These are phyloP conservation scores for Schrankia costaestrigalis DNA, from an alignment of 2,888 invertebrate species.

Conservation along the genomic window DNA sequence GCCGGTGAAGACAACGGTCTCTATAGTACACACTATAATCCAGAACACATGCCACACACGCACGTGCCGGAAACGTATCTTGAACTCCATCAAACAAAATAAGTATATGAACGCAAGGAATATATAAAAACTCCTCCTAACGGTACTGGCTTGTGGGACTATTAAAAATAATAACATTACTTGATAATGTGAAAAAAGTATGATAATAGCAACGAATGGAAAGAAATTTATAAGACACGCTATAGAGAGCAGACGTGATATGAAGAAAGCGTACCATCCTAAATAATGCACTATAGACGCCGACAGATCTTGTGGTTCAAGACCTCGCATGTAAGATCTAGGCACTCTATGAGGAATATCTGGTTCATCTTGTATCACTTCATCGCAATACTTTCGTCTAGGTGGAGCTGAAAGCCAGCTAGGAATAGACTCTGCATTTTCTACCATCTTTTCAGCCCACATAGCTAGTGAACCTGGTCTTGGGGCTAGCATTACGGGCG, in stretches of 20 bases:
- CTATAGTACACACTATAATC: slow-evolving; percentile 82
- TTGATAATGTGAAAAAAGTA: slow-evolving; percentile 83
- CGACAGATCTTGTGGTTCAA: slow-evolving; percentile 87
- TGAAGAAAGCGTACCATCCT: slow-evolving; percentile 89
- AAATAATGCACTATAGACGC: slow-evolving; percentile 85
- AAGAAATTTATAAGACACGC: slow-evolving; percentile 86
- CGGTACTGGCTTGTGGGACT: slow-evolving; percentile 81
- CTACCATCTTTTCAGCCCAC: slow-evolving; percentile 75
- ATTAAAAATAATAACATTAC: slow-evolving; percentile 84
- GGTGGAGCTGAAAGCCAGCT: slow-evolving; percentile 73
- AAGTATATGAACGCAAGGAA: slow-evolving; percentile 88
- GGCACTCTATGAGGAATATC: slow-evolving; percentile 65
- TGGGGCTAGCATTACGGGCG: slow-evolving; percentile 68
- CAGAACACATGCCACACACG: slow-evolving; percentile 86
- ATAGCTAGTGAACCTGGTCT: slow-evolving; percentile 62
- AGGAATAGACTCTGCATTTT: slow-evolving; percentile 79
- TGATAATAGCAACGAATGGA: slow-evolving; percentile 80
- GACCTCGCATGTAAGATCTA: slow-evolving; percentile 80
- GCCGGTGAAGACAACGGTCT: slow-evolving; percentile 86
- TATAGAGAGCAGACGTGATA: slow-evolving; percentile 86
- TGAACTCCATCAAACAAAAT: slow-evolving; percentile 89
- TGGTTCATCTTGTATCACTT: slow-evolving; percentile 59
- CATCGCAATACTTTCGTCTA: slow-evolving; percentile 59
- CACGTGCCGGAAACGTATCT: slow-evolving; percentile 87
- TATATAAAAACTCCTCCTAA: slow-evolving; percentile 81